phyloP scores from a whole-genome alignment of 1,140 invertebrate genomes.

The Lepeophtheirus salmonis region DNA sequence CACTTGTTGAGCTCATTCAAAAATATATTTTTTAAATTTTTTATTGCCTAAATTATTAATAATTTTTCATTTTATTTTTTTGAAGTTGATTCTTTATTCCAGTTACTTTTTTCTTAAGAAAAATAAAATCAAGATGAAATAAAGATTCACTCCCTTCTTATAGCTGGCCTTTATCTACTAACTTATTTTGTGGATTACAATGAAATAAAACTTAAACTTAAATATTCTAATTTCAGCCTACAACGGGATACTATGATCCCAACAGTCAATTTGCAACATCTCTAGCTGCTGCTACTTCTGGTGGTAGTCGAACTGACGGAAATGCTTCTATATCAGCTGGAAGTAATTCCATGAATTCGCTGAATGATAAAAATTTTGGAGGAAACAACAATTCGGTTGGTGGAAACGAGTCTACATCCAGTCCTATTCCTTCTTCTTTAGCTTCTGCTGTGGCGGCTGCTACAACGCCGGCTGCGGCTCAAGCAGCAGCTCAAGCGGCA shows the following conservation, averaged over 20 bases:
- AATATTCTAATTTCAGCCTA: slow-evolving; percentile 1
- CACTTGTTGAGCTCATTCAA: too few species aligned
- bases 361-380: neutral
- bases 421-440: slow-evolving; percentile 1
- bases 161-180: too few species aligned
- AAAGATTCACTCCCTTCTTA: too few species aligned
- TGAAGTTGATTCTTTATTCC: too few species aligned
- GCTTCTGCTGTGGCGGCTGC: neutral
- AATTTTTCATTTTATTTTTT: too few species aligned
- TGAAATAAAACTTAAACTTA: neutral
- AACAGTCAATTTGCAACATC: neutral
- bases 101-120: too few species aligned
- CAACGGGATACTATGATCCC: slow-evolving; percentile 9
- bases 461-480: neutral
- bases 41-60: too few species aligned
- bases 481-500: neutral
- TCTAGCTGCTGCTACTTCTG: neutral
- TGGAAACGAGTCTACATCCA: slow-evolving; percentile 7
- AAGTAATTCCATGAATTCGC: neutral
- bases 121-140: too few species aligned
- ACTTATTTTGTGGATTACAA: neutral
- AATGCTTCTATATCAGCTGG: neutral
- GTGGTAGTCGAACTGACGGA: neutral
- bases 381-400: neutral
- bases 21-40: too few species aligned